Evolutionary conservation across 2,113 vertebrate genomes (phyloP), one percentile per base, ranked within the genome.

Genomic region (Leptocoma aspasia): DNA sequence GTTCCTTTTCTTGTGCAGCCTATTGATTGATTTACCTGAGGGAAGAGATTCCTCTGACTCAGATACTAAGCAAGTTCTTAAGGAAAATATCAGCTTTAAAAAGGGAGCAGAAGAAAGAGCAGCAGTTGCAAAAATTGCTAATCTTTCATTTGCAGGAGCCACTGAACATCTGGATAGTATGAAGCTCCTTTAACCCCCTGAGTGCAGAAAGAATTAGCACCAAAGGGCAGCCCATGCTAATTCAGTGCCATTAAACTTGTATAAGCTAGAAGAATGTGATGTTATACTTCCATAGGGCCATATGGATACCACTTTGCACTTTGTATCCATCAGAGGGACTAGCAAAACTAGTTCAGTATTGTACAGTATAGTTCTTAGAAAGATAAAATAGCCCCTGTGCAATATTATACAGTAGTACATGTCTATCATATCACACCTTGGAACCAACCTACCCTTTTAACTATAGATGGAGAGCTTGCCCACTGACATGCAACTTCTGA

Each of bases 21-120:
- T 97, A 98, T 98, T 98, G 98, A 98, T 98, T 98, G 97, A 97
- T 98, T 96, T 86, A 96, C 98, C 98, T 97, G 91, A 64, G 98
- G 97, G 98, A 98, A 92, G 94, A 97, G 97, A 97, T 95, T 96
- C 93, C 91, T 98, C 97, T 97, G 96, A 98, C 96, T 98, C 97
- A 98, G 97, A 97, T 92, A 96, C 94, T 96, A 96, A 97, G 96
- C 97, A 97, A 97, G 96, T 97, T 97, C 96, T 97, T 97, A 97
- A 97, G 95, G 96, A 98, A 98, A 98, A 98, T 97, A 98, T 79
- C 97, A 98, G 97, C 96, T 97, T 97, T 97, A 95, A 96, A 97
- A 96, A 86, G 53, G 39, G 71, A 97, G 92, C 77, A 94, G 92
- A 96, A 92, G 96, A 98, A 97, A 97, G 93, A 98, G 97, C 96